Evolutionary conservation across 2,797 vertebrate species (phyloP), one percentile per base, ranked within the genome.

Genomic region (Pseudotriccus pelzelni): DNA sequence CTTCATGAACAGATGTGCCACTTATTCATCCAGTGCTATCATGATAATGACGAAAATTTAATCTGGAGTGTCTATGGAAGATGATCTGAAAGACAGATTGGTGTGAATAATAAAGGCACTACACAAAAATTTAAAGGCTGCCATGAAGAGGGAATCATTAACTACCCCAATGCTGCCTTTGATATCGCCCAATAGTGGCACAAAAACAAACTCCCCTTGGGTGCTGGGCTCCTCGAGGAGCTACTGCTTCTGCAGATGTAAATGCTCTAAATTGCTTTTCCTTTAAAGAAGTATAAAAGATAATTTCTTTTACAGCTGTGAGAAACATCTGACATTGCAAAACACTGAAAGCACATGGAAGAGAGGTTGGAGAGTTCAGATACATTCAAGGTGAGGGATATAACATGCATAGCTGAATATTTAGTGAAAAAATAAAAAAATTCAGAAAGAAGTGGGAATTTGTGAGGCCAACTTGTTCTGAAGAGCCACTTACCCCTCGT

Each of bases 41-140:
- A 97, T 95, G 97, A 97, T 98, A 98, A 98, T 98, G 97, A 98
- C 96, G 97, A 97, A 96, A 97, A 97, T 98, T 97, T 97, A 97
- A 98, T 98, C 97, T 97, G 93, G 96, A 98, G 97, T 97, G 96
- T 96, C 96, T 97, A 14, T 96, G 97, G 95, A 97, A 98, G 97
- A 97, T 80, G 96, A 97, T 97, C 86, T 97, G 91, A 95, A 96
- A 97, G 97, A 96, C 97, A 98, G 98, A 97, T 96, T 97, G 98
- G 96, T 97, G 97, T 97, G 97, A 98, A 98, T 98, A 97, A 97
- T 95, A 91, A 97, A 90, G 90, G 72, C 91, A 84, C 89, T 49
- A 27, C 85, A 75, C 64, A 94, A 64, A 94, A 95, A 63, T 78
- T 88, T 53, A 77, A 83, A 63, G 78, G 64, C 90, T 63, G 84